These are phyloP conservation scores for Dendronephthya gigantea DNA, from an alignment of 64 coral and sea anemone genomes.

Conservation along the genomic window DNA sequence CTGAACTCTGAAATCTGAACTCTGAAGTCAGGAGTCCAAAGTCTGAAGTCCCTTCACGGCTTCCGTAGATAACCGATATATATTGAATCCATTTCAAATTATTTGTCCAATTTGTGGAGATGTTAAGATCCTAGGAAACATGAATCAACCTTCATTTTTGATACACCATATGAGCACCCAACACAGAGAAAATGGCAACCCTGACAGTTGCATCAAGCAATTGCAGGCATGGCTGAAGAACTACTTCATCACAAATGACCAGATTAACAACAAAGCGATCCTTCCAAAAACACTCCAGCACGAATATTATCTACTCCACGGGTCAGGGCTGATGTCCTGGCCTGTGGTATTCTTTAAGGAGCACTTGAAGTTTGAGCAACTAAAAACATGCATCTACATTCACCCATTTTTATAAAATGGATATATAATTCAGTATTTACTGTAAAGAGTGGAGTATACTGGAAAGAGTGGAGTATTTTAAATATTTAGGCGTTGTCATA, in stretches of 20 bases:
- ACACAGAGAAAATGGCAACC: neutral
- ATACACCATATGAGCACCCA: neutral
- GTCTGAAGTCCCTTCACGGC: neutral
- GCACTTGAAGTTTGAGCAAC: slow-evolving; percentile 29
- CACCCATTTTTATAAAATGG: no score
- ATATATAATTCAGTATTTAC: no score
- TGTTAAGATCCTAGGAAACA: neutral
- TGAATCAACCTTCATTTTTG: neutral
- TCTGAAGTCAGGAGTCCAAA: no score
- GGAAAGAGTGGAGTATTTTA: no score
- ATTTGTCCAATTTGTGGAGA: slow-evolving; percentile 28
- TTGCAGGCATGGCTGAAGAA: slow-evolving; percentile 2
- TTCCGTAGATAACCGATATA: neutral
- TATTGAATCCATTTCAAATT: slow-evolving; percentile 32
- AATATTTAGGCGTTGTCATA: no score
- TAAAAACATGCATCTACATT: neutral
- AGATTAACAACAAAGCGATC: neutral
- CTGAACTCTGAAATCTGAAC: no score
- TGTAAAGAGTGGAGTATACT: no score
- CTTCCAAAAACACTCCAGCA: neutral
- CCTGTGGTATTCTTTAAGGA: slow-evolving; percentile 60
- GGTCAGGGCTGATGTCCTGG: slow-evolving; percentile 49
- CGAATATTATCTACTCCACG: slow-evolving; percentile 36
- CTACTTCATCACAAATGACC: slow-evolving; percentile 12
- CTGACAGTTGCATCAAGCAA: neutral